Evolutionary conservation across 2,113 vertebrate species (phyloP).

Genomic region (Hippolais icterina): DNA sequence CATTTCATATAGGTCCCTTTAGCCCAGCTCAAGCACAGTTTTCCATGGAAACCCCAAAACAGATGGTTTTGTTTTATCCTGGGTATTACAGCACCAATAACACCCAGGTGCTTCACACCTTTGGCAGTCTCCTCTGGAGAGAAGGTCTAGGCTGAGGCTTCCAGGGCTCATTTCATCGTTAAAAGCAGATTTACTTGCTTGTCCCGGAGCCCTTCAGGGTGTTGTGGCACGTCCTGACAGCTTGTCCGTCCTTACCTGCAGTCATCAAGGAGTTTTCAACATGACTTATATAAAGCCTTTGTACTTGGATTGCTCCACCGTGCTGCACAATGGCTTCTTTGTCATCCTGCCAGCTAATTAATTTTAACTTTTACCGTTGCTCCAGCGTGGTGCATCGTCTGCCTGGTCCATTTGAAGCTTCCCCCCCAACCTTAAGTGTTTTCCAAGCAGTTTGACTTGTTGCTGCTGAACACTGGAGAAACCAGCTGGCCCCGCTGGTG

Average conservation of each 20-base stretch:
- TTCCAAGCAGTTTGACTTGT: conserved; percentile 18
- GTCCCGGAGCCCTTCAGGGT: background rate
- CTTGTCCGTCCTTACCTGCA: conserved; percentile 57
- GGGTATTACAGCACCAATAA: background rate
- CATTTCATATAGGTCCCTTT: fast-evolving
- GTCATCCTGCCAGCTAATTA: conserved; percentile 76
- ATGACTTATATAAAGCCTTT: conserved; percentile 67
- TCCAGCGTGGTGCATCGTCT: background rate
- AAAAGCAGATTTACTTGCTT: background rate
- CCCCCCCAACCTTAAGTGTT: background rate
- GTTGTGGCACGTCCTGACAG: conserved; percentile 38
- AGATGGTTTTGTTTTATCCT: background rate
- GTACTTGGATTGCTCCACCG: conserved; percentile 68
- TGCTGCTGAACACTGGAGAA: background rate
- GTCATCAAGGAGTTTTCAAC: conserved; percentile 70
- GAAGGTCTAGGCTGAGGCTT: background rate
- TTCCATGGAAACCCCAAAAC: background rate
- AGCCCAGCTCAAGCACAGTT: fast-evolving
- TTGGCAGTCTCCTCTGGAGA: background rate
- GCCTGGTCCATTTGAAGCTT: conserved; percentile 34
- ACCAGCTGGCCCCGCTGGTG: background rate
- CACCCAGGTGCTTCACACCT: background rate
- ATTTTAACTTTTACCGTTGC: conserved; percentile 69
- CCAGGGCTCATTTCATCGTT: background rate
- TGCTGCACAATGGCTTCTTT: conserved; percentile 72